Evolutionary conservation across 2,113 vertebrate species (phyloP).

Genomic region (mouse (Mus musculus)): GRCm39 chr2:156852001-156852500

Average conservation of each 20-base stretch:
- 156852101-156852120: background rate
- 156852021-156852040: background rate
- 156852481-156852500: constrained; percentile 65
- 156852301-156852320: background rate
- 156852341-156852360: constrained; percentile 59
- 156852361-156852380: constrained; percentile 83
- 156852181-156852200: constrained; percentile 28
- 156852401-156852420: constrained; percentile 83
- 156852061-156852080: background rate
- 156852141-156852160: constrained; percentile 36
- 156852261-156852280: background rate
- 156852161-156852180: constrained; percentile 1
- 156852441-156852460: constrained; percentile 74
- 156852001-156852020: background rate
- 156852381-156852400: constrained; percentile 84
- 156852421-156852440: constrained; percentile 81
- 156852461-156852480: constrained; percentile 69
- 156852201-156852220: background rate
- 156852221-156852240: background rate
- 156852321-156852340: constrained; percentile 20
- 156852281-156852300: background rate
- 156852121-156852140: constrained; percentile 14
- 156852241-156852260: background rate
- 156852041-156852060: background rate
- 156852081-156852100: background rate